Base-by-base conservation (phyloP, 1,140 invertebrate species). In the Drosophila kurseongensis region DNA sequence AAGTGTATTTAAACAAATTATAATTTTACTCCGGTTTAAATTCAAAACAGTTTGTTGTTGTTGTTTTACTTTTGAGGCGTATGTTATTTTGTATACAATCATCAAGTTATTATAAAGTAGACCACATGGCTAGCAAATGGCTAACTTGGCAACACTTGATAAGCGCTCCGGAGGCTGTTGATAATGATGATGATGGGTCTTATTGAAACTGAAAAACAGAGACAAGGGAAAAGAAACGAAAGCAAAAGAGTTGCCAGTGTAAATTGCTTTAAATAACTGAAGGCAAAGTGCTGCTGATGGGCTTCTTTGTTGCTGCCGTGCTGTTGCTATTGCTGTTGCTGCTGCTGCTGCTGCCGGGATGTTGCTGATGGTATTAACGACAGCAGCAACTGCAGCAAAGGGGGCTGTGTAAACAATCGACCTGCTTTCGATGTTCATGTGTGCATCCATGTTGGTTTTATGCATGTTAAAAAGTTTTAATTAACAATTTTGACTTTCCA, bases 401-500 rank as follows among this genome's bases (percentile, higher is more conserved):
- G 38, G 38, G 35, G 32, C 47, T 38, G n/a, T 58, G 62, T 60
- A 83, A 83, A 78, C 62, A 62, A 60, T 66, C 65, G 71, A 55
- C 55, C 55, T 45, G 44, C 36, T 27, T 44, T 62, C 51, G 54
- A 27, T 12, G 44, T 62, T 44, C 35, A 8, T 51, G 61, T 77
- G 62, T 65, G 58, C 38, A 56, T 62, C 51, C 29, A 63, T 86
- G 82, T 89, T 88, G 83, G 71, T 74, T 89, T 80, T 80, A 79
- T 84, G 79, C 79, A 79, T 88, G 83, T 89, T 88, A 83, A 86
- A 86, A 88, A 84, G 83, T 89, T 89, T 84, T 88, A 88, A 88
- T 88, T 88, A 88, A 88, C 80, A 83, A 80, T 89, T 88, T 89
- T 74, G 80, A 89, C 84, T 89, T 86, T 89, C 77, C 73, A 79